Percentiles rank a stretch among this genome's conserved stretches.
phyloP scores from a whole-genome alignment of 2,888 invertebrate species.

The Agriotes lineatus region DNA sequence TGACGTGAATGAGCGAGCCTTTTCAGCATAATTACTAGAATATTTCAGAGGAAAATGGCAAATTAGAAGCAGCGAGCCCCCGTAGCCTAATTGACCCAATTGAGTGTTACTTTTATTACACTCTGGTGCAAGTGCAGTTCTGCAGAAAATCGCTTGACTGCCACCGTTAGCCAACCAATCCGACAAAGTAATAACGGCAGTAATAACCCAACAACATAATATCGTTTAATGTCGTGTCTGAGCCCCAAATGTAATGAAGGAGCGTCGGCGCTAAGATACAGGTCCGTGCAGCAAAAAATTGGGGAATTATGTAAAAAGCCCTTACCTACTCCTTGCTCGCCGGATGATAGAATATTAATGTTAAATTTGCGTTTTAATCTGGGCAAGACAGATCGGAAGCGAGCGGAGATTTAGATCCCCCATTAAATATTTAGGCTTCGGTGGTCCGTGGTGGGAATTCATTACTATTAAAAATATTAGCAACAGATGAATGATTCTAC shows the following conservation, averaged over 20 bases:
- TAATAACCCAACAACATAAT: slow-evolving; percentile 19
- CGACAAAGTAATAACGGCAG: slow-evolving; percentile 18
- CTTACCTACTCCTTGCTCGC: slow-evolving; percentile 7
- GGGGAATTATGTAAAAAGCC: slow-evolving; percentile 26
- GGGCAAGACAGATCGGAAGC: slow-evolving; percentile 32
- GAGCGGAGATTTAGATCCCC: slow-evolving; percentile 28
- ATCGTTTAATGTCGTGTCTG: slow-evolving; percentile 17
- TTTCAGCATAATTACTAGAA: slow-evolving; percentile 9
- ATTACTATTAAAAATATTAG: slow-evolving; percentile 4
- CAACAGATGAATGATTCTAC: no score
- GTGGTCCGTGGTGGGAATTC: slow-evolving; percentile 27
- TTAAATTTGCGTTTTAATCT: slow-evolving; percentile 35
- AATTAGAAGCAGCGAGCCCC: no score
- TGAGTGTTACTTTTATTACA: neutral
- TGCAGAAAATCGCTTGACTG: neutral
- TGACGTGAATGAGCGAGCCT: slow-evolving; percentile 2
- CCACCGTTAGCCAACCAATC: neutral
- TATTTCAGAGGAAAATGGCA: neutral
- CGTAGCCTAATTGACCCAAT: no score
- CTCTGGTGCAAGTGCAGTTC: slow-evolving; percentile 1
- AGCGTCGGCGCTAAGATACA: slow-evolving; percentile 2
- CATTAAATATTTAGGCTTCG: slow-evolving; percentile 36
- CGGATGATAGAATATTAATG: slow-evolving; percentile 35
- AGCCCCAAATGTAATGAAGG: slow-evolving; percentile 21
- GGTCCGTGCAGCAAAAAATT: slow-evolving; percentile 17